phyloP scores from a whole-genome alignment of 2,797 vertebrate species.

The Ceryle rudis region DNA sequence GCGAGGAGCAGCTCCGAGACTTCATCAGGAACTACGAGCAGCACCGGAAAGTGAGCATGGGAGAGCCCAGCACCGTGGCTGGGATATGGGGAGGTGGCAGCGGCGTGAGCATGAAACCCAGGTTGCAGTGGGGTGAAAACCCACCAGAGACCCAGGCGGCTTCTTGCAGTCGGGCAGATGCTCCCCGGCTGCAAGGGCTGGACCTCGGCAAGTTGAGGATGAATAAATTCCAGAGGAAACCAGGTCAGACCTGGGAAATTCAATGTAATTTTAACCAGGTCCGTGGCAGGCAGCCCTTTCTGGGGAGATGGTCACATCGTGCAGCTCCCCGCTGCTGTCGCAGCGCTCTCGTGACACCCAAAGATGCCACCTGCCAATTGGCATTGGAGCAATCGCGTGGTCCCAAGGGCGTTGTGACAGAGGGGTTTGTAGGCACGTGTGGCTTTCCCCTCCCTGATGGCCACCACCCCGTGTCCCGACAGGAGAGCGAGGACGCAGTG shows the following conservation, averaged over 20 bases:
- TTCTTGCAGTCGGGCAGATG: neutral
- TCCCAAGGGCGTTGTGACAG: accelerated
- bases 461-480: accelerated
- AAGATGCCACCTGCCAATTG: accelerated
- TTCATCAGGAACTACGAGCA: constrained; percentile 98
- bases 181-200: neutral
- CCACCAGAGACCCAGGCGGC: neutral
- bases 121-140: accelerated
- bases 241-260: neutral
- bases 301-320: accelerated
- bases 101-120: accelerated
- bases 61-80: accelerated
- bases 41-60: constrained; percentile 89
- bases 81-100: neutral
- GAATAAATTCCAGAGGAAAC: neutral
- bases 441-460: neutral
- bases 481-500: constrained; percentile 97
- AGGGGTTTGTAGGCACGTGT: accelerated
- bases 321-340: neutral
- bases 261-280: neutral
- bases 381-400: neutral
- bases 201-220: neutral
- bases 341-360: neutral
- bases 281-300: accelerated
- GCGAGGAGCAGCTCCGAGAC: constrained; percentile 94